phyloP scores from a whole-genome alignment of 2,888 invertebrate species.

The Microctonus aethiopoides region DNA sequence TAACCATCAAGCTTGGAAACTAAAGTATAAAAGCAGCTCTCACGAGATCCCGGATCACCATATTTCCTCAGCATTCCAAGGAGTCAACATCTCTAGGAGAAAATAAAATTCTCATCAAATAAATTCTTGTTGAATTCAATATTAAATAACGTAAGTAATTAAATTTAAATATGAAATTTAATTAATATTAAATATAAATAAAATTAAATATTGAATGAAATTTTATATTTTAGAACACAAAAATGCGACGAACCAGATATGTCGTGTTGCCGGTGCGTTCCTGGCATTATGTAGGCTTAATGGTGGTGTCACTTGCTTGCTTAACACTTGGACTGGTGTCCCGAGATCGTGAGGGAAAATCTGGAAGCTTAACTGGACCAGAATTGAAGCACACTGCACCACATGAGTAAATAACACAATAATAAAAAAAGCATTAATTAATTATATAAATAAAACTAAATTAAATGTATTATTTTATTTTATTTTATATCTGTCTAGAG shows the following conservation, averaged over 20 bases:
- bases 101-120: neutral
- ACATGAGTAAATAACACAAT: constrained; percentile 53
- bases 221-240: neutral
- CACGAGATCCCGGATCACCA: constrained; percentile 45
- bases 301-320: constrained; percentile 61
- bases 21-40: constrained; percentile 57
- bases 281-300: constrained; percentile 60
- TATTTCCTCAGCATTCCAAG: constrained; percentile 32
- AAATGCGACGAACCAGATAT: constrained; percentile 59
- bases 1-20: constrained; percentile 41
- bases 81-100: constrained; percentile 39
- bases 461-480: neutral
- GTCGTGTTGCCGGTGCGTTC: constrained; percentile 60
- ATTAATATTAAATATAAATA: neutral
- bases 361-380: constrained; percentile 60
- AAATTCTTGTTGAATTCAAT: too few relatives aligned
- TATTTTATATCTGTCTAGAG: constrained; percentile 42
- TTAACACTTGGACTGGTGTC: constrained; percentile 60
- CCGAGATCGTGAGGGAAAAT: constrained; percentile 60
- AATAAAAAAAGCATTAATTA: neutral
- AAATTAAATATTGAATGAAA: neutral
- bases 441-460: neutral
- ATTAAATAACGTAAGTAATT: too few relatives aligned
- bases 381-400: constrained; percentile 60
- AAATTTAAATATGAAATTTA: neutral